Evolutionary conservation across 1,140 invertebrate species (phyloP).

Genomic region (Chrysomallon squamiferum): DNA sequence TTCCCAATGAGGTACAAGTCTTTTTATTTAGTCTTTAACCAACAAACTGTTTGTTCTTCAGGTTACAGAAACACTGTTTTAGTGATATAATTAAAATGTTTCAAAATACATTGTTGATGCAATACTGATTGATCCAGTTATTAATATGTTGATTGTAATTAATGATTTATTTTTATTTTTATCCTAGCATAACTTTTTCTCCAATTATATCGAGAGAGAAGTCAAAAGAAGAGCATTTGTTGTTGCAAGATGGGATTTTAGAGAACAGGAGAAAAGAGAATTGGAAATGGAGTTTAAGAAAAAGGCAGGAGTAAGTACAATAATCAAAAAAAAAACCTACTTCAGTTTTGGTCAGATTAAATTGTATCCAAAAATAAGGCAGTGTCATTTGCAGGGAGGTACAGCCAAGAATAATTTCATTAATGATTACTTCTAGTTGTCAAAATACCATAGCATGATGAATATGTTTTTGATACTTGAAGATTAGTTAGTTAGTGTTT

Average conservation of each 20-base stretch:
- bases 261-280: conserved; percentile 61
- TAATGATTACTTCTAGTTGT: neutral
- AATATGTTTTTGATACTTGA: neutral
- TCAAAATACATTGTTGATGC: no score
- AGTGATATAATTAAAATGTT: no score
- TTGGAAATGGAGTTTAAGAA: conserved; percentile 55
- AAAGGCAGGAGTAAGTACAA: conserved; percentile 56
- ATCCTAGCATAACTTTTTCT: conserved; percentile 45
- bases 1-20: conserved; percentile 59
- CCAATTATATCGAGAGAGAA: conserved; percentile 62
- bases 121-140: no score
- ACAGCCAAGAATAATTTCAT: no score
- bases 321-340: neutral
- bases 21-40: neutral
- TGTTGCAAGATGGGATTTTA: conserved; percentile 57
- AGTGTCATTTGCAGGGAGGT: neutral
- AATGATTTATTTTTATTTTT: neutral
- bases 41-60: neutral
- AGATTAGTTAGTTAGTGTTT: neutral
- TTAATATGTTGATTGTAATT: no score
- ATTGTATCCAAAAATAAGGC: neutral
- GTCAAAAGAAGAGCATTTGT: conserved; percentile 60
- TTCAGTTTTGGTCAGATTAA: neutral
- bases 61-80: neutral
- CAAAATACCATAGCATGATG: neutral